Evolutionary conservation across 2,797 vertebrate genomes (phyloP).

Genomic region (Spinus pinus): DNA sequence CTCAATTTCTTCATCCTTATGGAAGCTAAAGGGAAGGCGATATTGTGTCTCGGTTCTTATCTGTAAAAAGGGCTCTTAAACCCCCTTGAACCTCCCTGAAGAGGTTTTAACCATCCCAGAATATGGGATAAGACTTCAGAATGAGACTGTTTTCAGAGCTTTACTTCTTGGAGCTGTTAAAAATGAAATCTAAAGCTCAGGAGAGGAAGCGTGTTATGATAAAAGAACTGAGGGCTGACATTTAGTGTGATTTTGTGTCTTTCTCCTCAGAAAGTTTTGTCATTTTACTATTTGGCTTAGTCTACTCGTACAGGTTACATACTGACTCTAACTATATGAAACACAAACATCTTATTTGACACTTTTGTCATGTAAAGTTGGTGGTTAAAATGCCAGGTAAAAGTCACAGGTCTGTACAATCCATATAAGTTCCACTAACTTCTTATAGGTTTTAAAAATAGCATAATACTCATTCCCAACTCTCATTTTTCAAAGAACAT

Average conservation of each 20-base stretch:
- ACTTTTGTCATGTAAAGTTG: background rate
- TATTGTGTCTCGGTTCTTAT: background rate
- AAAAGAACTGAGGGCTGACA: background rate
- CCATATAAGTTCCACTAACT: background rate
- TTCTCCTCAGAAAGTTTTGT: background rate
- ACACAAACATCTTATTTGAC: background rate
- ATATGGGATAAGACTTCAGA: background rate
- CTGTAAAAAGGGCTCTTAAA: background rate
- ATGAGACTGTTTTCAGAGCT: background rate
- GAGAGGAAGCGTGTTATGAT: background rate
- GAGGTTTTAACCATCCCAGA: background rate
- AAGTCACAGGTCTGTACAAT: background rate
- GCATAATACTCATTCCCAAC: fast-evolving
- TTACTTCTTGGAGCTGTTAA: background rate
- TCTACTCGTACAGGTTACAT: background rate
- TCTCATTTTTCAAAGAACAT: background rate
- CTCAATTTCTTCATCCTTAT: background rate
- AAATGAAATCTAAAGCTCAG: background rate
- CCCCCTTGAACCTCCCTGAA: background rate
- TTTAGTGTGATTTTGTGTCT: background rate
- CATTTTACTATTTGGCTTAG: background rate
- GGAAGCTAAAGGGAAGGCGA: background rate
- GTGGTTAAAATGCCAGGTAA: background rate
- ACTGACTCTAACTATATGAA: background rate
- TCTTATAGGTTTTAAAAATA: background rate